Evolutionary conservation across 1,140 invertebrate species (phyloP).

Genomic region (Diachasma alloeum): DNA sequence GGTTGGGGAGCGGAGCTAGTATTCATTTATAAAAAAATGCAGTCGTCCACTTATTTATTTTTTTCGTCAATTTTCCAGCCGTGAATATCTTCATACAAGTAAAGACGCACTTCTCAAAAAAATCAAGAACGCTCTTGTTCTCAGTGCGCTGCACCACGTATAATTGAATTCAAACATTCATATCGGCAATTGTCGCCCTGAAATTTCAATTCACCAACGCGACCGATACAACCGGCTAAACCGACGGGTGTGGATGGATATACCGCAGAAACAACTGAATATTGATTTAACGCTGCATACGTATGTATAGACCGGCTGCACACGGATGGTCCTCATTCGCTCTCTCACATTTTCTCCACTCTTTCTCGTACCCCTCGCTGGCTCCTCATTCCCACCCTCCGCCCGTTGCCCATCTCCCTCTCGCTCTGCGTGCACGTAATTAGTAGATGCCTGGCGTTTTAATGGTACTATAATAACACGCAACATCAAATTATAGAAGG

Average conservation of each 20-base stretch:
- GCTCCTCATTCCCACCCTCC: not conserved
- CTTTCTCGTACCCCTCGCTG: not conserved
- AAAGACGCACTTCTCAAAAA: too few species aligned
- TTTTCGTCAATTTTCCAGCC: too few species aligned
- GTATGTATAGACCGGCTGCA: conserved; percentile 19
- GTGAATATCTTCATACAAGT: too few species aligned
- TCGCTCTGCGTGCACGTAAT: conserved; percentile 52
- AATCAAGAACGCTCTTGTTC: too few species aligned
- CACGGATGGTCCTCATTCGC: not conserved
- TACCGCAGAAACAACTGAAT: conserved; percentile 47
- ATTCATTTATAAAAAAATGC: too few species aligned
- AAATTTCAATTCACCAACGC: not conserved
- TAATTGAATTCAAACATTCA: not conserved
- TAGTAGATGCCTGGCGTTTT: conserved; percentile 55
- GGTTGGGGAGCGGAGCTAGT: too few species aligned
- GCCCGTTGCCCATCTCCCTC: not conserved
- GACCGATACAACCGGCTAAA: not conserved
- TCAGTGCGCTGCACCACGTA: too few species aligned
- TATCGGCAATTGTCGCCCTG: not conserved
- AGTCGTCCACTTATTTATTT: too few species aligned
- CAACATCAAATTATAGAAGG: conserved; percentile 52
- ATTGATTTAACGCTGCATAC: conserved; percentile 50
- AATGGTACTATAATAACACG: conserved; percentile 55
- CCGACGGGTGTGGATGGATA: conserved; percentile 18
- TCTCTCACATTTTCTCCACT: conserved; percentile 6